Conservation (phyloP, 2,113 vertebrate species). For the Odontophorus gujanensis region DNA sequence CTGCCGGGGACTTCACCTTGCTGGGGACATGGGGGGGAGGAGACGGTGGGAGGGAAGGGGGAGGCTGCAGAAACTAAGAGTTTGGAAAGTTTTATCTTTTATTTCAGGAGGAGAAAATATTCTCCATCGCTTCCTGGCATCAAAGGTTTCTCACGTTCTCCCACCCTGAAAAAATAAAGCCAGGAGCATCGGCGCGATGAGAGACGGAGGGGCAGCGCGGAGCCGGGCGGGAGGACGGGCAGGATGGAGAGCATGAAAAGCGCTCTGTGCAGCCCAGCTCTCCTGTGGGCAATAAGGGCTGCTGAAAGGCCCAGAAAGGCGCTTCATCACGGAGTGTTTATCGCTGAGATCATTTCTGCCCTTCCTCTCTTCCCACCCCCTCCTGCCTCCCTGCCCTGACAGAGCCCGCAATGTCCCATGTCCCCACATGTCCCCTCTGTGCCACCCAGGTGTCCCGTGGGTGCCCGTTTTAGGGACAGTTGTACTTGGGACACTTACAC, state of each 20-base stretch:
- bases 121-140: constrained; percentile 49
- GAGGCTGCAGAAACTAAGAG: background rate
- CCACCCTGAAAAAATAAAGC: constrained; percentile 53
- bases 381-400: background rate
- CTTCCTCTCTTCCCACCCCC: background rate
- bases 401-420: fast-evolving
- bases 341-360: constrained; percentile 37
- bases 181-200: background rate
- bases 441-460: background rate
- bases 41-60: background rate
- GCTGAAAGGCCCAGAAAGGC: background rate
- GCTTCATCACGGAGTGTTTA: background rate
- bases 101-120: constrained; percentile 46
- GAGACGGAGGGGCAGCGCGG: background rate
- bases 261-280: background rate
- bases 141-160: constrained; percentile 66
- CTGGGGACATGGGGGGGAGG: background rate
- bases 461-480: background rate
- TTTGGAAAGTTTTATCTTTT: constrained; percentile 41
- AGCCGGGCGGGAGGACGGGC: background rate
- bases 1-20: constrained; percentile 70
- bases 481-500: fast-evolving
- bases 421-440: background rate
- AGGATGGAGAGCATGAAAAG: background rate
- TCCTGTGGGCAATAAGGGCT: background rate